These are phyloP conservation scores for Leucoma salicis DNA, from an alignment of 2,888 invertebrate genomes.

Conservation along the genomic window DNA sequence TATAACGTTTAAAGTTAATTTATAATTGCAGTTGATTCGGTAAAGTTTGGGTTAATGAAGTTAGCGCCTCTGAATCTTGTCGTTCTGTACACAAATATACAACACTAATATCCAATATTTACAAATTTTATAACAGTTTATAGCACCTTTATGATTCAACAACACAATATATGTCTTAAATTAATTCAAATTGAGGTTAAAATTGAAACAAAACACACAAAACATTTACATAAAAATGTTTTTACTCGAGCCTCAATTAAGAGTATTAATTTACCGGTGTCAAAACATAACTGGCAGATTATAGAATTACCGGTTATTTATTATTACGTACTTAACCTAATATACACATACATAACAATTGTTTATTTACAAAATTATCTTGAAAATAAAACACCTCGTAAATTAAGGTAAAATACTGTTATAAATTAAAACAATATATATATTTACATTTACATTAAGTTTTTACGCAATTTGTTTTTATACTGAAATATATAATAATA, in stretches of 20 bases:
- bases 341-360: constrained; percentile 38
- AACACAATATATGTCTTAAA: background rate
- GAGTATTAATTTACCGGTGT: constrained; percentile 7
- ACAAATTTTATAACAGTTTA: constrained; percentile 18
- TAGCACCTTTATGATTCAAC: constrained; percentile 62
- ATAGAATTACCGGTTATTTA: constrained; percentile 25
- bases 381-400: constrained; percentile 42
- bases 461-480: constrained; percentile 24
- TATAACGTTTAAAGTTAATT: too few relatives aligned
- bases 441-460: constrained; percentile 34
- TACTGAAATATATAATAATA: constrained; percentile 22
- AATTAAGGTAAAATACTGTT: constrained; percentile 60
- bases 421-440: constrained; percentile 33
- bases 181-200: background rate
- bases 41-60: too few relatives aligned
- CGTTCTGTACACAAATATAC: constrained; percentile 2
- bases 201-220: background rate
- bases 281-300: constrained; percentile 11
- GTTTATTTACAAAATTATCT: constrained; percentile 40
- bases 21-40: too few relatives aligned
- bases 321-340: constrained; percentile 32
- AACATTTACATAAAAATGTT: background rate
- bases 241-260: constrained; percentile 6
- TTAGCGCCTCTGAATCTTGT: too few relatives aligned
- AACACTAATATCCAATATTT: constrained; percentile 29